phyloP scores from a whole-genome alignment of 2,113 vertebrate genomes.

The Struthio camelus region DNA sequence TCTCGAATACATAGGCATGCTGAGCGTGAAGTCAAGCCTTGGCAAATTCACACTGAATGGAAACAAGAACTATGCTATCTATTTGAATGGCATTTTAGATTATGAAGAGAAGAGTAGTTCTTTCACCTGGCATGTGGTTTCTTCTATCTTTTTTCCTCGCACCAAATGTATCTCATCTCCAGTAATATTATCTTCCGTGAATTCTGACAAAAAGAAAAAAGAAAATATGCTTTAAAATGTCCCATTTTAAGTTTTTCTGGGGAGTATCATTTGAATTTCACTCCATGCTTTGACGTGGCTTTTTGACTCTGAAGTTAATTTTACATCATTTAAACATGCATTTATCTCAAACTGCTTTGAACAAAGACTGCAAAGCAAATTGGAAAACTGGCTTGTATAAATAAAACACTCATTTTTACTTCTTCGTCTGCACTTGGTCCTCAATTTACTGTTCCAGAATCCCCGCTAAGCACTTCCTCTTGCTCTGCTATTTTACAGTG shows the following conservation, averaged over 20 bases:
- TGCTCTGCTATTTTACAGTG: not conserved
- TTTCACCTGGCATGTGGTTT: slow-evolving; percentile 71
- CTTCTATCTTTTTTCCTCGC: slow-evolving; percentile 68
- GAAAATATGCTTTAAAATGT: not conserved
- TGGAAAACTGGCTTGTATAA: not conserved
- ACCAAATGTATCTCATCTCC: slow-evolving; percentile 44
- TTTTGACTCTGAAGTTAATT: slow-evolving; percentile 13
- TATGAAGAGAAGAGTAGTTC: not conserved
- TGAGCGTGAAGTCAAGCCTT: not conserved
- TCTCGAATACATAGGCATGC: not conserved
- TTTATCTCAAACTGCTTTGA: not conserved
- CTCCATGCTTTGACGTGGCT: not conserved
- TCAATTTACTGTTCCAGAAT: not conserved
- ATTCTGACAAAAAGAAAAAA: slow-evolving; percentile 19
- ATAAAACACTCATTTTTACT: not conserved
- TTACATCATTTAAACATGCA: not conserved
- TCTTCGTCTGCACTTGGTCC: not conserved
- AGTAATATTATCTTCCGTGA: slow-evolving; percentile 66
- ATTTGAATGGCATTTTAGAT: not conserved
- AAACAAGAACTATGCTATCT: not conserved
- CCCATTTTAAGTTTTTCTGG: not conserved
- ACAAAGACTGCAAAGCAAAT: not conserved
- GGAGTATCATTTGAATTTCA: not conserved
- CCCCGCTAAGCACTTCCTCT: not conserved
- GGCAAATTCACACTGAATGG: not conserved